Base-by-base conservation (phyloP, 2,113 vertebrate species). In the Mystacornis crossleyi region DNA sequence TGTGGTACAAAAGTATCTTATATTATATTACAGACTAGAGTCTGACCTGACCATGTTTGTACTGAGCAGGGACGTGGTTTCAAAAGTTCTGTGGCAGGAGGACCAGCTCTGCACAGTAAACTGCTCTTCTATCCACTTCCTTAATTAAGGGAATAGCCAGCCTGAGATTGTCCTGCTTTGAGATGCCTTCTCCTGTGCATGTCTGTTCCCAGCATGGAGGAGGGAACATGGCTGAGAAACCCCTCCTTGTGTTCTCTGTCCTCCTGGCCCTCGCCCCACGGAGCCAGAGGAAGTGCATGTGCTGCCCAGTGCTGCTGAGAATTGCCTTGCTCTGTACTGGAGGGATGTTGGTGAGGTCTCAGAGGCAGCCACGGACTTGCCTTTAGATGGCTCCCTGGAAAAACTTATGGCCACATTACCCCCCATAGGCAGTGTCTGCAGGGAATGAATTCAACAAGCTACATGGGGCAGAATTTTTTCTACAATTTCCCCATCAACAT, bases 161-260 rank as follows among this genome's bases (percentile, higher is more conserved):
- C 26, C 47, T 64, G 29, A 84, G 26, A 71, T 18, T 83, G 19
- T 61, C 14, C 28, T 85, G 40, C 43, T 81, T 20, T 82, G 50
- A 80, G 36, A 29, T 65, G 42, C 54, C 50, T 81, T 77, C 42
- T 81, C 6, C n/a, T 53, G 42, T 71, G 36, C 23, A 12, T 20
- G 19, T 61, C 34, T 84, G 53, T 33, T 62, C 23, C 45, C 0
- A 0, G 25, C 26, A 50, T 0, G 7, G 34, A 70, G 15, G 12
- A 48, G 10, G 25, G 7, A 48, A 14, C 31, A 61, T 15, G 29
- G 50, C 40, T 80, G 57, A 69, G 57, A 90, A 85, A 60, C 6
- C 7, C 7, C 2, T 79, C 31, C 45, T 34, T 0, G 0, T 78
- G 38, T 38, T 8, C 31, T 67, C 47, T 67, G 70, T 71, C 48